Evolutionary conservation across 2,888 invertebrate species (phyloP).

Genomic region (Drosophila hamatofila): DNA sequence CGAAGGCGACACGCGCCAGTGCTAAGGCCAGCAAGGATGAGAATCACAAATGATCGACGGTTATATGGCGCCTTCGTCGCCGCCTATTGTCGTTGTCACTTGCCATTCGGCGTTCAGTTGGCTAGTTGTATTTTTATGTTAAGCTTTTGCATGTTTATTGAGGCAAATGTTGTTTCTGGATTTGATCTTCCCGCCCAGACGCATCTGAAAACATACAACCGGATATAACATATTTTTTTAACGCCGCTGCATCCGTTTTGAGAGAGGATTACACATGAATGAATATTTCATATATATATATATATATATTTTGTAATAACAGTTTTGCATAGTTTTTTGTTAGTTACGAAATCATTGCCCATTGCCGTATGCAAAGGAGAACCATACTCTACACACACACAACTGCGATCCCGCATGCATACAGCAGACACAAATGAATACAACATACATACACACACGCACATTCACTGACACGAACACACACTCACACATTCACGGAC

Average conservation of each 20-base stretch:
- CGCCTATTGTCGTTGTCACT: constrained; percentile 29
- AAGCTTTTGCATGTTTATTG: constrained; percentile 42
- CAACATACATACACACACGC: background rate
- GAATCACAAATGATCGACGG: constrained; percentile 61
- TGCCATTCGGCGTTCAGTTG: constrained; percentile 49
- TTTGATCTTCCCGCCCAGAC: constrained; percentile 31
- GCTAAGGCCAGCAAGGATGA: constrained; percentile 68
- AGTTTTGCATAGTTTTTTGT: constrained; percentile 43
- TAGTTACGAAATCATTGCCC: constrained; percentile 51
- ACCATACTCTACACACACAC: constrained; percentile 15
- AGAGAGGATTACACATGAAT: constrained; percentile 3
- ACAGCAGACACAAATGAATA: background rate
- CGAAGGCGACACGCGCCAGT: constrained; percentile 80
- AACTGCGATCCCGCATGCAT: background rate
- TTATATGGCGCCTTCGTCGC: constrained; percentile 14
- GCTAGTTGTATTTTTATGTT: constrained; percentile 62
- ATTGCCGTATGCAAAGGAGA: constrained; percentile 21
- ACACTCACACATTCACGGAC: constrained; percentile 8
- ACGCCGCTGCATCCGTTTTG: constrained; percentile 16
- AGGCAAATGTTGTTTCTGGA: constrained; percentile 34
- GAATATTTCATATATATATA: constrained; percentile 29
- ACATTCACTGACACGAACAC: background rate
- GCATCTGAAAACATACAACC: constrained; percentile 22
- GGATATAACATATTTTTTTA: constrained; percentile 11
- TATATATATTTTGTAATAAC: constrained; percentile 39